phyloP scores from a whole-genome alignment of 2,888 invertebrate genomes.

The Atherix ibis region DNA sequence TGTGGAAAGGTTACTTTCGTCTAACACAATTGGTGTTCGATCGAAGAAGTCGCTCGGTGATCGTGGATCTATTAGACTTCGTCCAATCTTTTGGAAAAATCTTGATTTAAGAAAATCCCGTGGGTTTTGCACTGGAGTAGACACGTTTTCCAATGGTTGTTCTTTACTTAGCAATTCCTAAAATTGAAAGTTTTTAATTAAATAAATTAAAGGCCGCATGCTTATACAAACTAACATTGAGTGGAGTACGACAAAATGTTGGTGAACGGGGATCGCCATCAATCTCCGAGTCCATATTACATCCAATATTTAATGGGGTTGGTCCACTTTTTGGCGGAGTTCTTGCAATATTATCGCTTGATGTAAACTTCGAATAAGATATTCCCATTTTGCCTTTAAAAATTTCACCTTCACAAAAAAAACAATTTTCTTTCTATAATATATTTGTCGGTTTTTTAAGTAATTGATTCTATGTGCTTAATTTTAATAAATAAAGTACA shows the following conservation, averaged over 20 bases:
- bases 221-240: constrained; percentile 6
- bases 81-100: constrained; percentile 1
- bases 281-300: too few species aligned
- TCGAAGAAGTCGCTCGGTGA: constrained; percentile 10
- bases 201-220: neutral
- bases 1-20: neutral
- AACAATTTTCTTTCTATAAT: too few species aligned
- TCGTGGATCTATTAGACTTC: constrained; percentile 10
- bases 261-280: constrained; percentile 11
- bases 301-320: too few species aligned
- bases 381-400: too few species aligned
- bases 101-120: constrained; percentile 1
- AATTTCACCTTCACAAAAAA: too few species aligned
- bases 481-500: too few species aligned
- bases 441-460: too few species aligned
- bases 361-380: too few species aligned
- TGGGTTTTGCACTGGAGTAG: neutral
- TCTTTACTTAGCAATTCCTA: constrained; percentile 4
- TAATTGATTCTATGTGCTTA: too few species aligned
- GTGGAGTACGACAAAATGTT: constrained; percentile 9
- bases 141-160: constrained; percentile 1
- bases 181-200: neutral
- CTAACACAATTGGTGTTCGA: constrained; percentile 11
- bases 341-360: too few species aligned
- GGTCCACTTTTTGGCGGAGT: too few species aligned